Conservation (phyloP, 1,140 invertebrate genomes). For the Saccostrea cuccullata region DNA sequence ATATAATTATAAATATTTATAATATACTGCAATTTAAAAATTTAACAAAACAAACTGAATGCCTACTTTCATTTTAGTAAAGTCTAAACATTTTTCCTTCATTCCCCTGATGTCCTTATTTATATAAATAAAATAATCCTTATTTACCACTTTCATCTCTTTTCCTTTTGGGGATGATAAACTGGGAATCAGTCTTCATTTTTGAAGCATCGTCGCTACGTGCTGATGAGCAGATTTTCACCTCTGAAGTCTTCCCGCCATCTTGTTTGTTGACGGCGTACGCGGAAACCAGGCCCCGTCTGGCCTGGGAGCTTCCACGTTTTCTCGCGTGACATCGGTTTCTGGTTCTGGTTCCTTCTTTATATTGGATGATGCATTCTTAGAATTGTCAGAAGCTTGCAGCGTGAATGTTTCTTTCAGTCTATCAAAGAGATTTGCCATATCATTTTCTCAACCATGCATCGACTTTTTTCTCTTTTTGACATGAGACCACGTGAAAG, state of each 20-base stretch:
- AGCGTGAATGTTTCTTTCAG: constrained; percentile 47
- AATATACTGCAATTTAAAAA: too few relatives aligned
- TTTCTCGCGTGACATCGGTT: constrained; percentile 17
- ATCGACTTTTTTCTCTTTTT: constrained; percentile 62
- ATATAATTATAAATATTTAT: too few relatives aligned
- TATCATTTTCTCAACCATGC: constrained; percentile 41
- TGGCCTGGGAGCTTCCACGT: constrained; percentile 36
- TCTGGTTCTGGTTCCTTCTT: not conserved
- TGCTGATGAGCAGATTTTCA: constrained; percentile 38
- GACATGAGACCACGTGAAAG: constrained; percentile 30
- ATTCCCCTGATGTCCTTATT: too few relatives aligned
- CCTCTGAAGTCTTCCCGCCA: constrained; percentile 56
- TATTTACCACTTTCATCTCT: constrained; percentile 42
- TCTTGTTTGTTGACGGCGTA: constrained; percentile 57
- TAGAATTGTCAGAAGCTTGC: constrained; percentile 36
- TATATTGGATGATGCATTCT: constrained; percentile 29
- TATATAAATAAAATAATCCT: not conserved
- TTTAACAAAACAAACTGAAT: too few relatives aligned
- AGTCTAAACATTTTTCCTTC: too few relatives aligned
- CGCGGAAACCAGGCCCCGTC: constrained; percentile 46
- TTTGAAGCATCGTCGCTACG: constrained; percentile 23
- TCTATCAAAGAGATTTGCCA: constrained; percentile 59
- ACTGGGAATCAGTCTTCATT: constrained; percentile 35
- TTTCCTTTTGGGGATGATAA: constrained; percentile 58
- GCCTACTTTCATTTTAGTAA: too few relatives aligned